Conservation (phyloP, 2,888 invertebrate species). For the Nemotelus pantherinus region DNA sequence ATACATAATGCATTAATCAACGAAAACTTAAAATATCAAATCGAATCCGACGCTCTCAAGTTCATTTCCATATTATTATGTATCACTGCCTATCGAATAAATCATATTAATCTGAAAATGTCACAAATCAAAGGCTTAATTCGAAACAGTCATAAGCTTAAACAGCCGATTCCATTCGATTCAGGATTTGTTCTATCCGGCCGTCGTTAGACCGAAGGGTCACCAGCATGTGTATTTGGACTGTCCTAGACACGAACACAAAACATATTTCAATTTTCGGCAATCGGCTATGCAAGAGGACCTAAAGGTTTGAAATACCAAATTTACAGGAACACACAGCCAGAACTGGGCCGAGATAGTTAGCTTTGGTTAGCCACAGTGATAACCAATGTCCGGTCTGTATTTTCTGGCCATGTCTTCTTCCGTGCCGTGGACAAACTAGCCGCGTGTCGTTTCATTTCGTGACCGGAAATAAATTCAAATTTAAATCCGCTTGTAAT, state of each 20-base stretch:
- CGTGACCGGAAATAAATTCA: slow-evolving; percentile 23
- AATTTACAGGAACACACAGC: no score
- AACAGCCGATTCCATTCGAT: slow-evolving; percentile 19
- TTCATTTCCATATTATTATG: slow-evolving; percentile 34
- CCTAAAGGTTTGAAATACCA: no score
- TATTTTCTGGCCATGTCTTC: no score
- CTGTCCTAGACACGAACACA: not conserved
- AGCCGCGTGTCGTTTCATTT: no score
- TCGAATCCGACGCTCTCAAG: not conserved
- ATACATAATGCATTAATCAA: no score
- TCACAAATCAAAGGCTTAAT: slow-evolving; percentile 42
- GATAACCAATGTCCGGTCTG: no score
- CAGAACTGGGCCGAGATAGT: no score
- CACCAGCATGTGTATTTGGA: not conserved
- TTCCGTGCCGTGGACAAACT: no score
- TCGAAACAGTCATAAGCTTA: slow-evolving; percentile 36
- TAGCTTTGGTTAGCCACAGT: no score
- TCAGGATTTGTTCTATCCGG: not conserved
- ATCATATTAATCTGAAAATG: slow-evolving; percentile 39
- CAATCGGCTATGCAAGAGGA: not conserved
- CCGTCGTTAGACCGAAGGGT: not conserved
- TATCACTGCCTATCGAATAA: slow-evolving; percentile 20
- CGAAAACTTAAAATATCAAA: no score
- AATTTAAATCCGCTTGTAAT: slow-evolving; percentile 44
- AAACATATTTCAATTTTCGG: slow-evolving; percentile 31